phyloP scores from a whole-genome alignment of 2,797 vertebrate species.

The Squalus acanthias region DNA sequence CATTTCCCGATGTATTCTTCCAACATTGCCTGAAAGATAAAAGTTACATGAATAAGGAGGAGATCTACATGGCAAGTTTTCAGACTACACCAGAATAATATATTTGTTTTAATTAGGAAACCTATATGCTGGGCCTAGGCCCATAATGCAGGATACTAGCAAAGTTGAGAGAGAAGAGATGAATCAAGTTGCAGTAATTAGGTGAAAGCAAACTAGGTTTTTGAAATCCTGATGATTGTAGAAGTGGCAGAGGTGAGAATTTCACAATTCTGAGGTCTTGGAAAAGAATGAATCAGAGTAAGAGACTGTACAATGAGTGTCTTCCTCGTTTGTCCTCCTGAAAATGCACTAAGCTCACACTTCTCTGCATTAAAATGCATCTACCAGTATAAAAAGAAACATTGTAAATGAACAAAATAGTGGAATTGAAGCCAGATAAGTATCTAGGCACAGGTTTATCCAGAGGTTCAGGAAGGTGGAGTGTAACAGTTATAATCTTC shows the following conservation, averaged over 20 bases:
- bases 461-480: no score
- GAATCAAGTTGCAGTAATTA: not conserved
- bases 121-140: not conserved
- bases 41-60: not conserved
- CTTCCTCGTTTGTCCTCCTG: not conserved
- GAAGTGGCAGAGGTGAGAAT: not conserved
- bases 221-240: not conserved
- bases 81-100: not conserved
- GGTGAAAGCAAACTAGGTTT: not conserved
- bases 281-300: not conserved
- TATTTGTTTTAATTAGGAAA: not conserved
- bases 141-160: not conserved
- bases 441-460: no score
- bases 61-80: not conserved
- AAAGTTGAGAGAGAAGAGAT: not conserved
- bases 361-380: not conserved
- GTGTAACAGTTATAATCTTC: no score
- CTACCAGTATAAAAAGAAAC: no score
- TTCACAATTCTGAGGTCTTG: not conserved
- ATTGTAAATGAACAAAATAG: no score
- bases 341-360: no score
- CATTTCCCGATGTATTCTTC: slow-evolving; percentile 69
- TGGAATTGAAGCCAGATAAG: no score
- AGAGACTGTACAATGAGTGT: not conserved
- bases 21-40: slow-evolving; percentile 59